Conservation (phyloP, 2,888 invertebrate species). For the Platerodrilus igneus region DNA sequence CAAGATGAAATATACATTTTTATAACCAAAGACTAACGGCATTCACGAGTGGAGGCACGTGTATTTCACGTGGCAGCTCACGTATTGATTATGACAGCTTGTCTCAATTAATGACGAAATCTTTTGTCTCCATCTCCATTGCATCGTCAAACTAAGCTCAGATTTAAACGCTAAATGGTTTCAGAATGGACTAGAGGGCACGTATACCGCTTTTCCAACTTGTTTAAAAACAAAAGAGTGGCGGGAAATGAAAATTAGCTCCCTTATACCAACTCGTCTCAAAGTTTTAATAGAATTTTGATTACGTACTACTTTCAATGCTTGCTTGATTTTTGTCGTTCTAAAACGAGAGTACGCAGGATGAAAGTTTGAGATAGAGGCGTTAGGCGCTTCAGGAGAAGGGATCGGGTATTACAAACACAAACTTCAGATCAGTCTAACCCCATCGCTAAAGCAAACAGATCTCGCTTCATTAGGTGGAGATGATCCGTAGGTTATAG, state of each 20-base stretch:
- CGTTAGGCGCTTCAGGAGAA: slow-evolving; percentile 10
- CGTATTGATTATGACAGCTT: no score
- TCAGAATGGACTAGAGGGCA: no score
- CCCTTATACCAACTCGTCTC: slow-evolving; percentile 13
- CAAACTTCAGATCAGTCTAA: slow-evolving; percentile 33
- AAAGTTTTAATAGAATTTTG: slow-evolving; percentile 28
- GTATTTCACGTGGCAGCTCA: no score
- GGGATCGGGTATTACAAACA: slow-evolving; percentile 27
- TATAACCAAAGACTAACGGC: no score
- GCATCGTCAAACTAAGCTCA: no score
- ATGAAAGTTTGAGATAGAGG: slow-evolving; percentile 10
- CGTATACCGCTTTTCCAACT: slow-evolving; percentile 17
- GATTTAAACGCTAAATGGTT: no score
- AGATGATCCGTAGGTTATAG: slow-evolving; percentile 47
- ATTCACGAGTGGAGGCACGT: no score
- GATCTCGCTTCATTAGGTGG: slow-evolving; percentile 46
- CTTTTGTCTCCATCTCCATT: no score
- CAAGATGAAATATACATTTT: no score
- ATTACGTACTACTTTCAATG: slow-evolving; percentile 14
- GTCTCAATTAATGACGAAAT: no score
- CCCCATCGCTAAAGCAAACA: slow-evolving; percentile 42
- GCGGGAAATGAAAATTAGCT: slow-evolving; percentile 30
- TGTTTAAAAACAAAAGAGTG: slow-evolving; percentile 24
- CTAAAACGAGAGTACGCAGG: slow-evolving; percentile 15
- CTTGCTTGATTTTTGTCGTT: slow-evolving; percentile 9